phyloP scores from a whole-genome alignment of 2,888 invertebrate genomes.

The Callimorpha dominula region DNA sequence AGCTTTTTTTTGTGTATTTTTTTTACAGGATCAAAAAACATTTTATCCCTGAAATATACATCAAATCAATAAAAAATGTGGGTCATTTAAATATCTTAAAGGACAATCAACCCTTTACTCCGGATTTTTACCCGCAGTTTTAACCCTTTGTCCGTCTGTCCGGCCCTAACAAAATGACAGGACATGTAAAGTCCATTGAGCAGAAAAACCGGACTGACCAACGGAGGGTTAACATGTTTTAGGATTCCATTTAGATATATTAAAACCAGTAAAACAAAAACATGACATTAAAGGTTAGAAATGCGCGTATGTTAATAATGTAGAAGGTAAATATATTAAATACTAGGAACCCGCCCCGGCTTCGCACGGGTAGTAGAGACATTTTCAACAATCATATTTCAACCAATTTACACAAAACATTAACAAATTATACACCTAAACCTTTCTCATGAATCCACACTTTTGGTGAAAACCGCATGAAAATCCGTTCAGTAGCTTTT shows the following conservation, averaged over 20 bases:
- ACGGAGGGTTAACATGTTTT: constrained; percentile 33
- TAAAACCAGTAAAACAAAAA: background rate
- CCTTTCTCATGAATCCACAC: no score
- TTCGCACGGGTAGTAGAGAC: no score
- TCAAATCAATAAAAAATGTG: constrained; percentile 43
- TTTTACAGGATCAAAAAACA: background rate
- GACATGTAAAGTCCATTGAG: constrained; percentile 77
- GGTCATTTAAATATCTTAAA: constrained; percentile 49
- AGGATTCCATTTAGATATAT: constrained; percentile 22
- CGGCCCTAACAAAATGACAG: constrained; percentile 64
- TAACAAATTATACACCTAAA: no score
- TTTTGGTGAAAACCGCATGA: no score
- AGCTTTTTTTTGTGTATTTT: no score
- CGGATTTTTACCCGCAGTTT: constrained; percentile 59
- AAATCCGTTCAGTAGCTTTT: no score
- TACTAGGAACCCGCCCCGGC: no score
- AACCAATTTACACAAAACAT: no score
- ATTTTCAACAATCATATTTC: no score
- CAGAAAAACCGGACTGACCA: constrained; percentile 62
- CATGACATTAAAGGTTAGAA: no score
- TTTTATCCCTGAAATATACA: background rate
- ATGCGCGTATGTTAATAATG: no score
- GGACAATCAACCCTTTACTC: constrained; percentile 58
- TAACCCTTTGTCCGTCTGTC: constrained; percentile 62
- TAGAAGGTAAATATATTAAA: no score